Conservation (phyloP, 35 echinoderm and acorn worm species). For the Acanthaster planci region DNA sequence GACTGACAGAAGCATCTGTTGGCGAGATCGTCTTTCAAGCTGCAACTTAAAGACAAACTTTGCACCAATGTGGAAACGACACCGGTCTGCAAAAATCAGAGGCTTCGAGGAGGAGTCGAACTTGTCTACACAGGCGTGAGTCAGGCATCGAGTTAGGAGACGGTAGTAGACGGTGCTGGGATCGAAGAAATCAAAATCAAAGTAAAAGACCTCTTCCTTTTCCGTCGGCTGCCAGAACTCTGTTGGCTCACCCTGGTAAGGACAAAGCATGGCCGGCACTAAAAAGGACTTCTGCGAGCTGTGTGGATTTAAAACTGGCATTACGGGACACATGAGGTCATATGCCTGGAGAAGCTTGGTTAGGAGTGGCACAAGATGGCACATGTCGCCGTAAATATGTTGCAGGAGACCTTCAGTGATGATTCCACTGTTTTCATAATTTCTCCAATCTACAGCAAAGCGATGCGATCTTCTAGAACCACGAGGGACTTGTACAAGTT, state of each 20-base stretch:
- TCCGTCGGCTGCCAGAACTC: not conserved
- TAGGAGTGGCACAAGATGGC: not conserved
- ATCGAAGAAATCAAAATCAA: conserved; percentile 45
- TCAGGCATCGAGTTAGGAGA: conserved; percentile 28
- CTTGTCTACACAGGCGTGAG: not conserved
- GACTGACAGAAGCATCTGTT: not conserved
- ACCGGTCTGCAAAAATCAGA: conserved; percentile 2
- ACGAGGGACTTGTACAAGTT: not conserved
- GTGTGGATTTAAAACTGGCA: not conserved
- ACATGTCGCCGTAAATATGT: not conserved
- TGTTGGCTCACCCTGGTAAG: not conserved
- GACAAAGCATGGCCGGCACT: not conserved
- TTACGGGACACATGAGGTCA: conserved; percentile 28
- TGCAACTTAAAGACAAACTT: conserved; percentile 10
- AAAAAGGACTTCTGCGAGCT: not conserved
- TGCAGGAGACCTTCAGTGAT: not conserved
- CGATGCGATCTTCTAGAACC: not conserved
- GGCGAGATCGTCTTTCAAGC: not conserved
- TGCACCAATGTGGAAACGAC: conserved; percentile 5
- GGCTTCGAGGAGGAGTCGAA: not conserved
- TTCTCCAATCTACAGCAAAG: conserved; percentile 6
- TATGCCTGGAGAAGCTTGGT: conserved; percentile 16
- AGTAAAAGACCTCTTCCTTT: conserved; percentile 36
- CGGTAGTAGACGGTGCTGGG: conserved; percentile 12
- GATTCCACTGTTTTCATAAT: conserved; percentile 5